Base-by-base conservation (phyloP, 2,797 vertebrate genomes). In the Melanotaenia boesemani region DNA sequence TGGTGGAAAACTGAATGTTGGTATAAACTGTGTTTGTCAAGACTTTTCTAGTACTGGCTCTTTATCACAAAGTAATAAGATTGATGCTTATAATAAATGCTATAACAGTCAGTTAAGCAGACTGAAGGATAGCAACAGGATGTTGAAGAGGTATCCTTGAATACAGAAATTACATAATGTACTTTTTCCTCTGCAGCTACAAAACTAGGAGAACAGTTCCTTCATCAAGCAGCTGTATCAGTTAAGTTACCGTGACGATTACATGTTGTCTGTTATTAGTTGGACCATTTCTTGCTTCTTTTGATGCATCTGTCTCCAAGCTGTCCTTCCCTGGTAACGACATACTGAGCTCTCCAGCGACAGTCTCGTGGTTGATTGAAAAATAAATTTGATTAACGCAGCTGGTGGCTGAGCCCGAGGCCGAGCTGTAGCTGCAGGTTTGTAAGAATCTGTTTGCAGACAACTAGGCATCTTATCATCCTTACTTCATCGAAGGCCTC, bases 391-490 rank as follows among this genome's bases (percentile, higher is more conserved):
- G 10, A 71, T 71, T 28, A 58, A 22, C 5, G n/a, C 16, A 28
- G 56, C 30, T 66, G 37, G 26, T 36, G 1, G 11, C 13, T 41
- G 39, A 41, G 41, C 15, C 39, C 41, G 0, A 3, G n/a, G 26
- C 59, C 46, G 34, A 46, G 4, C 56, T 39, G 34, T 3, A 2
- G n/a, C 44, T 63, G 41, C 56, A 22, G 34, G 55, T 34, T 36
- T 69, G 57, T 6, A 6, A 20, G 28, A 62, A 67, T 70, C 10
- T 70, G 67, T 76, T 39, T 67, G 72, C 44, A 22, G 61, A 52
- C 61, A 70, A 44, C 60, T 63, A 24, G 58, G 66, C 16, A 28
- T 72, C 56, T 79, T 22, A 52, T 55, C 65, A 55, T 36, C 34
- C 22, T 48, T 55, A 48, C 28, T 36, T 74, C 22, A 13, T 4